Percentiles rank a stretch among this genome's conserved stretches.
Evolutionary conservation across 2,797 vertebrate genomes (phyloP).

Genomic region (Ctenopoma kingsleyae): DNA sequence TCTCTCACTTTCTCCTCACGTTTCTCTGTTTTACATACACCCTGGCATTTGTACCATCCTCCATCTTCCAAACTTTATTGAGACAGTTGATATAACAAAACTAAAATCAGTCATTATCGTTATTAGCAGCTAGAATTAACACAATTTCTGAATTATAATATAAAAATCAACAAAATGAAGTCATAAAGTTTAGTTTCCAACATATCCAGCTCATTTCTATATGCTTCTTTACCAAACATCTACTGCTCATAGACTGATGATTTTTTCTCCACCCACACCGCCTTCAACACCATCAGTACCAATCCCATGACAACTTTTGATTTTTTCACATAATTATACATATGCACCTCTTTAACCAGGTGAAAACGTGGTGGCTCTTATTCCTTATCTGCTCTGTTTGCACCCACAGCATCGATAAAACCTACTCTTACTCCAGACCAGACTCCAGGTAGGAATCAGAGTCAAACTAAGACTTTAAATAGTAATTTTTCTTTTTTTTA

Average conservation of each 20-base stretch:
- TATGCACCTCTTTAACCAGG: neutral
- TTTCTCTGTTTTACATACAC: too few species aligned
- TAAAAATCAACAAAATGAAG: neutral
- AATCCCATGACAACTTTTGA: conserved; percentile 64
- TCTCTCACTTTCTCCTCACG: too few species aligned
- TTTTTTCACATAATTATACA: neutral
- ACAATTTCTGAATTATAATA: neutral
- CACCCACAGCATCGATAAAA: conserved; percentile 33
- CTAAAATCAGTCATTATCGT: too few species aligned
- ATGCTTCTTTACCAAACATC: conserved; percentile 38
- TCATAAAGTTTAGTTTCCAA: neutral
- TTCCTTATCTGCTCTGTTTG: conserved; percentile 35
- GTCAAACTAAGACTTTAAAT: neutral
- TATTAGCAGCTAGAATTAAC: neutral
- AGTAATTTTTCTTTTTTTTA: neutral
- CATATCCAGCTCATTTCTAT: neutral
- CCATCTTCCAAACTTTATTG: too few species aligned
- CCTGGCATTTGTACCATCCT: too few species aligned
- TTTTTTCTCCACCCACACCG: conserved; percentile 51
- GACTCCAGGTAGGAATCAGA: conserved; percentile 64
- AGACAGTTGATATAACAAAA: neutral
- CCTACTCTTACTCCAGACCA: conserved; percentile 60
- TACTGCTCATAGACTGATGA: conserved; percentile 71
- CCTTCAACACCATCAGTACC: conserved; percentile 59
- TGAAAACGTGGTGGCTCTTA: neutral